phyloP scores from a whole-genome alignment of 2,113 vertebrate species.

The Odobenus rosmarus region DNA sequence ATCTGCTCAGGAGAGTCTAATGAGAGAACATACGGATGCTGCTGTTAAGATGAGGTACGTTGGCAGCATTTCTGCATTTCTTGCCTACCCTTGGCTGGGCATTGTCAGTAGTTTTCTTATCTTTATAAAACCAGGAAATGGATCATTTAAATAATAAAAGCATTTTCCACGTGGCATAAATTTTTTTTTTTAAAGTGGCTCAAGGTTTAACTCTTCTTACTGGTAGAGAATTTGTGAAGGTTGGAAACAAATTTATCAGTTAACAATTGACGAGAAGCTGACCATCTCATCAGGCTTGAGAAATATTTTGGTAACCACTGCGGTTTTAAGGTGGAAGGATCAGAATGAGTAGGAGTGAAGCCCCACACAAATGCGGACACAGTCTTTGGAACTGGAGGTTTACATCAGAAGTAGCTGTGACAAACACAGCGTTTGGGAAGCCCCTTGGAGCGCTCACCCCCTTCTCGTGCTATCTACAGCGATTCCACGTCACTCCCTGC shows the following conservation, averaged over 20 bases:
- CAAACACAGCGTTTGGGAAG: not conserved
- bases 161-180: not conserved
- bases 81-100: slow-evolving; percentile 37
- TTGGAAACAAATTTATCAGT: not conserved
- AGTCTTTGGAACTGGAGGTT: not conserved
- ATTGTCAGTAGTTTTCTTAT: slow-evolving; percentile 50
- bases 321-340: not conserved
- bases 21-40: slow-evolving; percentile 68
- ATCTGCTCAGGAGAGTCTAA: slow-evolving; percentile 74
- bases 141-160: slow-evolving; percentile 36
- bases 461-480: not conserved
- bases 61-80: slow-evolving; percentile 65
- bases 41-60: slow-evolving; percentile 56
- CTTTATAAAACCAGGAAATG: slow-evolving; percentile 31
- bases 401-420: not conserved
- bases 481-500: not conserved
- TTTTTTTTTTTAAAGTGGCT: slow-evolving; percentile 24
- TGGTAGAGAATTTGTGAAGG: not conserved
- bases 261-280: not conserved
- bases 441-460: not conserved
- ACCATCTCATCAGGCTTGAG: not conserved
- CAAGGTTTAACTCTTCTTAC: not conserved
- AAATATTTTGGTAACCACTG: not conserved
- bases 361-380: not conserved
- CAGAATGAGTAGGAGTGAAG: not conserved